Percentiles rank a stretch among this genome's conserved stretches.
These are phyloP conservation scores for Elegia similella DNA, from an alignment of 2,888 invertebrate species.

Conservation along the genomic window DNA sequence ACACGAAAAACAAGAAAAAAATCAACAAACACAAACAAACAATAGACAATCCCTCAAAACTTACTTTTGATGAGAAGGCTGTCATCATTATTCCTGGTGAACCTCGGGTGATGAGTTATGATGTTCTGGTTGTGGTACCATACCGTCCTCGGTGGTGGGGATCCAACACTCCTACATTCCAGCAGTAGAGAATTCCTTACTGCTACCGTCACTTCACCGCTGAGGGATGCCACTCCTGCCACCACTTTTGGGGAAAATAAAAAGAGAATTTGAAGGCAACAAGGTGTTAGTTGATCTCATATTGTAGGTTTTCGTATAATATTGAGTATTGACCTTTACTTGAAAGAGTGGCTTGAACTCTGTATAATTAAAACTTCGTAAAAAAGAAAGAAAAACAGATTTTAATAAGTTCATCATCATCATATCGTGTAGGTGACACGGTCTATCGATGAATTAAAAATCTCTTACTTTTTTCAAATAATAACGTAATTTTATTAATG, in stretches of 20 bases:
- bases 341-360: too few relatives aligned
- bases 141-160: conserved; percentile 73
- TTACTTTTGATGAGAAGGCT: conserved; percentile 73
- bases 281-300: too few relatives aligned
- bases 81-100: conserved; percentile 69
- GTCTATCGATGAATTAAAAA: too few relatives aligned
- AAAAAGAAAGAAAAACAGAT: too few relatives aligned
- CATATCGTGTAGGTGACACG: too few relatives aligned
- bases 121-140: conserved; percentile 79
- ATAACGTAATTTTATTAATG: too few relatives aligned
- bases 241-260: conserved; percentile 64
- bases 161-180: conserved; percentile 68
- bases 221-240: conserved; percentile 84
- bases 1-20: too few relatives aligned
- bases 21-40: background rate
- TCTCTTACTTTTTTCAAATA: too few relatives aligned
- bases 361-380: too few relatives aligned
- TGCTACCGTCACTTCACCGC: conserved; percentile 69
- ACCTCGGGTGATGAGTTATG: conserved; percentile 75
- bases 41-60: conserved; percentile 29
- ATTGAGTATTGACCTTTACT: too few relatives aligned
- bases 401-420: too few relatives aligned
- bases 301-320: too few relatives aligned
- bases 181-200: conserved; percentile 64
- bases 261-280: background rate